phyloP scores from a whole-genome alignment of 2,888 invertebrate species.

The Zaprionus lineosus region DNA sequence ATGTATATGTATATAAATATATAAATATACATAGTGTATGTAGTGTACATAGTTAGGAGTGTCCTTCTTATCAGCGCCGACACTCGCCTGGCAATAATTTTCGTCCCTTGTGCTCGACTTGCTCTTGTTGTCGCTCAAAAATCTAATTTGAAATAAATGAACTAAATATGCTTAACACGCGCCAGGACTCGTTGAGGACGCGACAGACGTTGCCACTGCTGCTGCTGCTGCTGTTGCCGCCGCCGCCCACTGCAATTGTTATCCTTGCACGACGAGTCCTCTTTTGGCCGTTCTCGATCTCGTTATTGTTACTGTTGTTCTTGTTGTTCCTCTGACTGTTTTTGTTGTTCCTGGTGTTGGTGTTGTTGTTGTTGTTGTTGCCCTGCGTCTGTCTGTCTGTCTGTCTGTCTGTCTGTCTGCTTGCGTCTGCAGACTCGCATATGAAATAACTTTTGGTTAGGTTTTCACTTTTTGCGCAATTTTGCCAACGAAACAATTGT shows the following conservation, averaged over 20 bases:
- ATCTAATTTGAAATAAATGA: conserved; percentile 81
- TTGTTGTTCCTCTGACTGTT: background rate
- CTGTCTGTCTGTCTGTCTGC: background rate
- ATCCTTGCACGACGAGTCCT: background rate
- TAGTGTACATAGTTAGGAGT: conserved; percentile 11
- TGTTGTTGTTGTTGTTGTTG: conserved; percentile 29
- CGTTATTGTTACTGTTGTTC: no score
- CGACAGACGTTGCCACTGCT: no score
- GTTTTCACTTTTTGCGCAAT: conserved; percentile 59
- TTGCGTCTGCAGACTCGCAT: conserved; percentile 45
- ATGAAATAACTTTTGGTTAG: conserved; percentile 73
- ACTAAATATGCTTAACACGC: conserved; percentile 81
- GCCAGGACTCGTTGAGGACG: conserved; percentile 33
- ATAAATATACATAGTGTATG: no score
- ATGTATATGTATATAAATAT: no score
- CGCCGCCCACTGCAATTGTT: no score
- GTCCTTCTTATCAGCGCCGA: conserved; percentile 36
- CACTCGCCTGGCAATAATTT: conserved; percentile 42
- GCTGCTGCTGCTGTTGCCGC: conserved; percentile 40
- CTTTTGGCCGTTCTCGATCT: background rate
- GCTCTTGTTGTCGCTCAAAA: conserved; percentile 59
- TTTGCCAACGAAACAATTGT: conserved; percentile 64
- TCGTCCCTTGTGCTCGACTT: conserved; percentile 39
- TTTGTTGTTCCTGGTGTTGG: conserved; percentile 6
- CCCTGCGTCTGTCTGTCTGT: conserved; percentile 40